Evolutionary conservation across 53 echinoderm and acorn worm genomes (phyloP).

Genomic region (Paelopatides confundens): DNA sequence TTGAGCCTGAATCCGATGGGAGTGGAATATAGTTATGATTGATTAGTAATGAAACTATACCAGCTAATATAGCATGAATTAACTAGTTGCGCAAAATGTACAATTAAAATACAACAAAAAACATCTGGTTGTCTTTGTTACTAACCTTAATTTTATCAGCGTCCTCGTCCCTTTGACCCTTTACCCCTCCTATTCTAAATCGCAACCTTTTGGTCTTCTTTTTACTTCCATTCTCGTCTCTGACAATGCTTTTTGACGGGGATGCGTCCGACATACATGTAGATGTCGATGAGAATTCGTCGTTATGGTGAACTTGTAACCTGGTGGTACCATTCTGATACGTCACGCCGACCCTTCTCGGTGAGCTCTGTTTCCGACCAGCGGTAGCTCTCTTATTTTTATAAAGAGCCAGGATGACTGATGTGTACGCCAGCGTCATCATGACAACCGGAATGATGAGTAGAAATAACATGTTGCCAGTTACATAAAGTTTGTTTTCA

Average conservation of each 20-base stretch:
- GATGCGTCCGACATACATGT: not conserved
- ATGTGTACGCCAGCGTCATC: slow-evolving; percentile 32
- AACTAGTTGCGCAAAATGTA: too few relatives aligned
- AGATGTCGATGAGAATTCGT: slow-evolving; percentile 11
- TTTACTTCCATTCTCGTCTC: not conserved
- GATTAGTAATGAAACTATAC: too few relatives aligned
- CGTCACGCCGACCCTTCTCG: not conserved
- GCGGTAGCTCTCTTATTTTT: slow-evolving; percentile 29
- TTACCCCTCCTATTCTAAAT: not conserved
- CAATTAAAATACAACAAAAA: too few relatives aligned
- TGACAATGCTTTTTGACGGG: not conserved
- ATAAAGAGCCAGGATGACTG: slow-evolving; percentile 18
- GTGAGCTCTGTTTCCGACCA: slow-evolving; percentile 21
- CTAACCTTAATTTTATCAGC: slow-evolving; percentile 31
- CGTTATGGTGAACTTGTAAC: not conserved
- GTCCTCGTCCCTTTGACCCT: not conserved
- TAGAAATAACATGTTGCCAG: slow-evolving; percentile 19
- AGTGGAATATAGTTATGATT: too few relatives aligned
- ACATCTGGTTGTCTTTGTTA: not conserved
- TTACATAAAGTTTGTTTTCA: slow-evolving; percentile 29
- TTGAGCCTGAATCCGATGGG: too few relatives aligned
- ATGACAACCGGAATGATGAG: slow-evolving; percentile 30
- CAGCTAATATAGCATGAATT: too few relatives aligned
- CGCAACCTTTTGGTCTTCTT: not conserved
- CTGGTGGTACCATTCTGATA: slow-evolving; percentile 11